Conservation (phyloP, 2,888 invertebrate genomes). For the Scaptomyza parva region DNA sequence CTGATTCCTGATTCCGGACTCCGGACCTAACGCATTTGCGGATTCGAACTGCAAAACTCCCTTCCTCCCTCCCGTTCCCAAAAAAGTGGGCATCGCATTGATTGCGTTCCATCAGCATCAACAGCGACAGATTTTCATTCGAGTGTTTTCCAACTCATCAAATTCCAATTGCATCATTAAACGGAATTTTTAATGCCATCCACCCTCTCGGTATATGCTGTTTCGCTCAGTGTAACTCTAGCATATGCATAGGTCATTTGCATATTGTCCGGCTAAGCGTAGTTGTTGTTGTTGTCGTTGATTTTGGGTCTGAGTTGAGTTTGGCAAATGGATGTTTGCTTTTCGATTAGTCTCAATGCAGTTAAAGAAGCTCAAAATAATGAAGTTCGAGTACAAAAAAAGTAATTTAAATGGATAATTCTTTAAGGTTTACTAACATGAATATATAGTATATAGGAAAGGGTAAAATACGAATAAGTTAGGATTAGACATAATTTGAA, state of each 20-base stretch:
- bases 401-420: no score
- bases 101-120: constrained; percentile 63
- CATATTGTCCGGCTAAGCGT: constrained; percentile 13
- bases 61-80: no score
- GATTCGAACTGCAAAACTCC: constrained; percentile 10
- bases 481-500: constrained; percentile 25
- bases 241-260: constrained; percentile 24
- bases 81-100: constrained; percentile 53
- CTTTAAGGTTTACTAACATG: no score
- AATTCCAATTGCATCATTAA: constrained; percentile 82
- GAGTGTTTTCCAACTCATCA: constrained; percentile 76
- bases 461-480: constrained; percentile 10
- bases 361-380: background rate
- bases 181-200: constrained; percentile 79
- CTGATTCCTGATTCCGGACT: no score
- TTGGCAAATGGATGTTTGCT: constrained; percentile 1
- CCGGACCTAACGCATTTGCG: no score
- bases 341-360: background rate
- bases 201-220: background rate
- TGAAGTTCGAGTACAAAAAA: background rate
- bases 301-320: background rate
- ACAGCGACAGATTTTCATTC: constrained; percentile 40
- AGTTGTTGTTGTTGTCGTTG: background rate
- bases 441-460: no score
- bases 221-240: constrained; percentile 25